phyloP scores from a whole-genome alignment of 2,888 invertebrate genomes.

The Drosophila nr. fundita region DNA sequence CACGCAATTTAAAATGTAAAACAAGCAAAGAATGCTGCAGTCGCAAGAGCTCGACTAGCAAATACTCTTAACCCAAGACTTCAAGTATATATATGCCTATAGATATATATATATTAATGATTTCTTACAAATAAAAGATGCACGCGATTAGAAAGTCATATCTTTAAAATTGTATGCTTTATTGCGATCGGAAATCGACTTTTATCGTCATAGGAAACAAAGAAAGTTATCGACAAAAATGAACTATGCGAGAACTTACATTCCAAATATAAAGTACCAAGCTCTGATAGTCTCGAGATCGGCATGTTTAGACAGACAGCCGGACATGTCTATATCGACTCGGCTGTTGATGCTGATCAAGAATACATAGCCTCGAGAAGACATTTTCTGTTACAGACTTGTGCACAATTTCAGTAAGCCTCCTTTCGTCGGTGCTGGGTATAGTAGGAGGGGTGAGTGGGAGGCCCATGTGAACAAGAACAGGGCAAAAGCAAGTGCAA shows the following conservation, averaged over 20 bases:
- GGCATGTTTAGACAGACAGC: not conserved
- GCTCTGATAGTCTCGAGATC: not conserved
- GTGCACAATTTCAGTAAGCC: not conserved
- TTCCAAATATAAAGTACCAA: not conserved
- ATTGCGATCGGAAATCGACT: not conserved
- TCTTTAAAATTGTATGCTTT: too few species aligned
- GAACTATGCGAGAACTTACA: not conserved
- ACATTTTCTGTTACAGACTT: not conserved
- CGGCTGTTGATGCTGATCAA: not conserved
- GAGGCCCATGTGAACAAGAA: not conserved
- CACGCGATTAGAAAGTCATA: too few species aligned
- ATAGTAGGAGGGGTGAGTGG: accelerated
- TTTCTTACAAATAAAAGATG: too few species aligned
- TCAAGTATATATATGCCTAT: accelerated
- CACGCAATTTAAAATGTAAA: slow-evolving; percentile 19
- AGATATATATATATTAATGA: too few species aligned
- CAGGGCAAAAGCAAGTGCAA: not conserved
- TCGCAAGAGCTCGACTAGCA: not conserved
- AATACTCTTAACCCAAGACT: not conserved
- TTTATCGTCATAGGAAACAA: not conserved
- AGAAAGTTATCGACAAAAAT: not conserved
- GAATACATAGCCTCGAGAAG: not conserved
- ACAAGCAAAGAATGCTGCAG: not conserved
- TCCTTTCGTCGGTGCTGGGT: not conserved
- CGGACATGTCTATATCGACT: too few species aligned